Conservation (phyloP, 1,140 invertebrate species). For the Limonius californicus region DNA sequence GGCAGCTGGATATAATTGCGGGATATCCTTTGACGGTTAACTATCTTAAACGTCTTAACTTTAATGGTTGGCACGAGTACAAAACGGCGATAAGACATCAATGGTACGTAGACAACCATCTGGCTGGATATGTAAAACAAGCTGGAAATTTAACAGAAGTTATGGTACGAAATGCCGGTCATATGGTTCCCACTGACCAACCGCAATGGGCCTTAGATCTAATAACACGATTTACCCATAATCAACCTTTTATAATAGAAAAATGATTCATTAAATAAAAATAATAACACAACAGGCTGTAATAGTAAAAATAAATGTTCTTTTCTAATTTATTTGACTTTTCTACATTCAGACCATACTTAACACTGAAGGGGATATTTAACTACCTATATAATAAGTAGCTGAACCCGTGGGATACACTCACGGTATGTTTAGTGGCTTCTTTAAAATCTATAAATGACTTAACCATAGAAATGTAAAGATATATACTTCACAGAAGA, state of each 20-base stretch:
- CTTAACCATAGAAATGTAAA: too few relatives aligned
- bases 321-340: too few relatives aligned
- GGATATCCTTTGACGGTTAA: slow-evolving; percentile 73
- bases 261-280: too few relatives aligned
- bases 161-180: slow-evolving; percentile 72
- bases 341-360: too few relatives aligned
- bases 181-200: slow-evolving; percentile 77
- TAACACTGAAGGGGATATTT: too few relatives aligned
- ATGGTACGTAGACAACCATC: slow-evolving; percentile 62
- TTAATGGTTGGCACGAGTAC: slow-evolving; percentile 60
- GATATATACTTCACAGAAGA: too few relatives aligned
- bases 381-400: too few relatives aligned
- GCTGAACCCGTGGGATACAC: too few relatives aligned
- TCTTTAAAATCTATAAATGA: too few relatives aligned
- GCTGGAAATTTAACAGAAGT: slow-evolving; percentile 72
- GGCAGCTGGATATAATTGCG: slow-evolving; percentile 82
- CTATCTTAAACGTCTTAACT: slow-evolving; percentile 63
- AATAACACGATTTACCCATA: slow-evolving; percentile 68
- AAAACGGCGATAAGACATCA: slow-evolving; percentile 55
- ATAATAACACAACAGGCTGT: too few relatives aligned
- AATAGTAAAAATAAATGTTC: too few relatives aligned
- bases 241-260: slow-evolving; percentile 49
- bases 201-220: slow-evolving; percentile 71
- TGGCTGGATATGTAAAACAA: slow-evolving; percentile 71
- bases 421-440: too few relatives aligned